Evolutionary conservation across 2,797 vertebrate genomes (phyloP), one percentile per base, ranked within the genome.

Genomic region (Scarus forsteni): DNA sequence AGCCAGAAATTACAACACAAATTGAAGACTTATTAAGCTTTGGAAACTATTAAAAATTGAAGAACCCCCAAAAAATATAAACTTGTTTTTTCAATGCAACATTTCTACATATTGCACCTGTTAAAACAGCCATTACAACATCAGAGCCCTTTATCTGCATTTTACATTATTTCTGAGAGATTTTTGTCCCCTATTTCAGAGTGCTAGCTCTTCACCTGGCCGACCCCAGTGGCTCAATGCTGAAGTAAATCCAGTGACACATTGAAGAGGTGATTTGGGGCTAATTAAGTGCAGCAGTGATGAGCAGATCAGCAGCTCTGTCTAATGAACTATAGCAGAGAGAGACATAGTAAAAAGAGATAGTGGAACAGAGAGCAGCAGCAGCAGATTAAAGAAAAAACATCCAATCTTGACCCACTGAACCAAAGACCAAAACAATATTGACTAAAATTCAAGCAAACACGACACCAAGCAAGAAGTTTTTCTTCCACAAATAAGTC

Each of bases 221-320:
- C 27, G 15, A 18, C 76, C 27, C 27, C 35, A 18, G 39, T 48
- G 57, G 7, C 51, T 50, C 27, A 19, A 79, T 67, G 78, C 82
- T 51, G 73, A 86, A 86, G 74, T 65, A 74, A 78, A 86, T 73
- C 69, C 68, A 60, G 36, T 70, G 78, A 81, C 85, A 86, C 63
- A 70, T 74, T 73, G 81, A 85, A 44, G 44, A 55, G 80, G 63
- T 85, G 63, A 27, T 91, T 45, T 27, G 40, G 67, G 69, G 48
- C 76, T 87, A 85, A 88, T 91, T 88, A 84, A 87, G 38, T 16
- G 14, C 73, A 78, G 72, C 56, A 8, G 52, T 79, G 77, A 88
- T 69, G 79, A 87, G 80, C 83, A 82, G 66, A 89, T 84, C 80
- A 86, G 39, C 52, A 55, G 57, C 58, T 73, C 70, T 53, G 16